Evolutionary conservation across 2,113 vertebrate genomes (phyloP), one percentile per base, ranked within the genome.

Genomic region (Scortum barcoo): DNA sequence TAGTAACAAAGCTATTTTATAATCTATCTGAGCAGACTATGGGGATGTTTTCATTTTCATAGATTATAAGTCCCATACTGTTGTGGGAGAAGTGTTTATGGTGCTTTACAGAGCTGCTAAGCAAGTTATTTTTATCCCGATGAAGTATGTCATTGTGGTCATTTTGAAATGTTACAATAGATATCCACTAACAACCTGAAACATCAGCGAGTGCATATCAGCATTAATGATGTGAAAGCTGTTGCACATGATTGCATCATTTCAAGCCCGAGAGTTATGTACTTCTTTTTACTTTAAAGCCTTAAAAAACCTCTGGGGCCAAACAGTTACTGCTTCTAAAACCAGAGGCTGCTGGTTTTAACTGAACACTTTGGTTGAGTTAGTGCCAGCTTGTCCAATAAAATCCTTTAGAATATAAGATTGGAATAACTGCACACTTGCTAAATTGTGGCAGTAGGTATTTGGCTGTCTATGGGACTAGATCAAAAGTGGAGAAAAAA

Each of bases 161-260:
- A 26, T 40, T 60, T n/a, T 26, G 0, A 67, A 61, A 66, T 48
- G 40, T 53, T 57, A 56, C 70, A 57, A 28, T 16, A 42, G 1
- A 53, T 85, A 71, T 72, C 40, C 33, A 12, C 51, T 2, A 50
- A 19, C 40, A 78, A 38, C 51, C 12, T 69, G 28, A 46, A 2
- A 30, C 57, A 71, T 62, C 28, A 24, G 11, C 7, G 1, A 26
- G n/a, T 9, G 22, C n/a, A 53, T 17, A 60, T 46, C 30, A 78
- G 17, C 24, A 30, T 46, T 2, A 65, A 33, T 33, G 5, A 42
- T 38, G 14, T 16, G 33, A 72, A 51, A 44, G 28, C 30, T 38
- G 24, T 22, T 73, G 54, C 73, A 81, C 63, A 57, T 8, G 65
- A 0, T 83, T 40, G 77, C 80, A 74, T 56, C 73, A 86, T 16